phyloP scores from a whole-genome alignment of 2,113 vertebrate species.

The Onychorhynchus coronatus region DNA sequence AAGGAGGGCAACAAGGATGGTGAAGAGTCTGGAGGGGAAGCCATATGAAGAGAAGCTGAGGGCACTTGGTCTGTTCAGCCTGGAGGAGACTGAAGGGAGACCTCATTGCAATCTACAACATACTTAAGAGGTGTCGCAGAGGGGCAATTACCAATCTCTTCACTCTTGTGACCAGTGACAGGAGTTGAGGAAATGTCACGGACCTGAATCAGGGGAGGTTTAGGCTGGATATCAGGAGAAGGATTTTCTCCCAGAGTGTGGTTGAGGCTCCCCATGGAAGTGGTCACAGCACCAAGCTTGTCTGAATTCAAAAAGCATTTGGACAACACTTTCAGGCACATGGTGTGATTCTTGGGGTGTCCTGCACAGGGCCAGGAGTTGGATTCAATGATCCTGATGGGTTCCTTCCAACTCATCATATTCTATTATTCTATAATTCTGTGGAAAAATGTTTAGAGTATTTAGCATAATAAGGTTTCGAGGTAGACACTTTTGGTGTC shows the following conservation, averaged over 20 bases:
- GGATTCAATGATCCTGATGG: not conserved
- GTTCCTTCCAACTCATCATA: not conserved
- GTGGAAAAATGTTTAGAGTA: not conserved
- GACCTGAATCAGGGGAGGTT: not conserved
- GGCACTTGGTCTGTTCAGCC: not conserved
- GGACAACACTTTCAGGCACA: not conserved
- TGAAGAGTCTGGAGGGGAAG: not conserved
- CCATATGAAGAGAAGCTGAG: not conserved
- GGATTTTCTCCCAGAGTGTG: not conserved
- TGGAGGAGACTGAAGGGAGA: not conserved
- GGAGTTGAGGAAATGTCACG: not conserved
- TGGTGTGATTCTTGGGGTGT: not conserved
- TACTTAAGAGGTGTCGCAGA: not conserved
- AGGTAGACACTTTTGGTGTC: not conserved
- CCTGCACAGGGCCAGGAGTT: not conserved
- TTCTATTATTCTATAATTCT: not conserved
- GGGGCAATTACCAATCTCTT: fast-evolving
- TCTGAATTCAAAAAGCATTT: not conserved
- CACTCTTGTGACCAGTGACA: not conserved
- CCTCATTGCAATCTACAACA: not conserved
- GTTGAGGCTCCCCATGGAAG: fast-evolving
- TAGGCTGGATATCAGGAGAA: not conserved
- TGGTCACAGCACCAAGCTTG: not conserved
- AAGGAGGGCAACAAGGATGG: not conserved
- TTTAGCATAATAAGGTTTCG: not conserved